phyloP scores from a whole-genome alignment of 2,888 invertebrate genomes.

The Tiphia femorata region DNA sequence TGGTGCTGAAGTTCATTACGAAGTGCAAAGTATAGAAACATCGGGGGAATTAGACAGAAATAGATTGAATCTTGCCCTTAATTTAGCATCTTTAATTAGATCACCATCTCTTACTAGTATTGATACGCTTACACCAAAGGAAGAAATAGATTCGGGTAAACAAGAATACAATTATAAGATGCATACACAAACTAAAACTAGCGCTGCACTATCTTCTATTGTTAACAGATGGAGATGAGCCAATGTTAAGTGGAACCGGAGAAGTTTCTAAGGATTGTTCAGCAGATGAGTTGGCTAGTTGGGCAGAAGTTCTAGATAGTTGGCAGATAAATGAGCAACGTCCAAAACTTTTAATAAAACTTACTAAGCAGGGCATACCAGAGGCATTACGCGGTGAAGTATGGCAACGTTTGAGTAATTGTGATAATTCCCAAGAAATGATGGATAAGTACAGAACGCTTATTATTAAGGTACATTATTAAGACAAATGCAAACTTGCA shows the following conservation, averaged over 20 bases:
- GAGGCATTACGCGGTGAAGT: constrained; percentile 97
- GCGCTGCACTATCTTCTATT: neutral
- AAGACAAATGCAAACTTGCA: neutral
- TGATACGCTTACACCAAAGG: constrained; percentile 82
- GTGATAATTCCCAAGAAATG: constrained; percentile 85
- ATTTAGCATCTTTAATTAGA: constrained; percentile 79
- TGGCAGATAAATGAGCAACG: constrained; percentile 77
- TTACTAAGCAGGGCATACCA: constrained; percentile 91
- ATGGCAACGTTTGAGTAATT: constrained; percentile 95
- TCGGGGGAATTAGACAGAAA: constrained; percentile 84
- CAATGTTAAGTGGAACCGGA: constrained; percentile 97
- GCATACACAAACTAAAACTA: neutral
- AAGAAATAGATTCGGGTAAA: constrained; percentile 78
- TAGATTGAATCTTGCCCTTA: constrained; percentile 79
- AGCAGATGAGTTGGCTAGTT: constrained; percentile 90
- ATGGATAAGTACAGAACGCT: constrained; percentile 94
- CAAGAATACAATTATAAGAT: constrained; percentile 1
- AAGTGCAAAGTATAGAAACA: constrained; percentile 83
- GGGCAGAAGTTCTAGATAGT: constrained; percentile 89
- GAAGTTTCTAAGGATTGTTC: constrained; percentile 97
- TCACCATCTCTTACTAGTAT: constrained; percentile 81
- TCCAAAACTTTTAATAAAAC: constrained; percentile 85
- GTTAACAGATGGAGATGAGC: constrained; percentile 87
- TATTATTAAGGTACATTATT: constrained; percentile 84
- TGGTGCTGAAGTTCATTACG: constrained; percentile 76